Evolutionary conservation across 2,113 vertebrate species (phyloP).

Genomic region (Lepisosteus osseus): DNA sequence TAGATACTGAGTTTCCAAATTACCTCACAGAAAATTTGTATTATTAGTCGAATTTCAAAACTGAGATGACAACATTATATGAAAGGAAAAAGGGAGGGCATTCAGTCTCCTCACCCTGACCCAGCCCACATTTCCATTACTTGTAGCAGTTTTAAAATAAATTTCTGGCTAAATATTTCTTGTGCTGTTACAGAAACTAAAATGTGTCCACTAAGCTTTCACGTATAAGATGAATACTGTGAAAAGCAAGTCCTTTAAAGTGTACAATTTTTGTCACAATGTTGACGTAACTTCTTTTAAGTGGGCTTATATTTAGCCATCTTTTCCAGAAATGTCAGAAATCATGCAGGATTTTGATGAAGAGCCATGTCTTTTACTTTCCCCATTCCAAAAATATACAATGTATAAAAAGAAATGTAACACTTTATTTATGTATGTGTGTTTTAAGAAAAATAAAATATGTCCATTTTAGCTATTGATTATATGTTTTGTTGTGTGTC

Average conservation of each 20-base stretch:
- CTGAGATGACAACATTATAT: too few relatives aligned
- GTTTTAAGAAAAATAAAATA: too few relatives aligned
- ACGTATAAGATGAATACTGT: too few relatives aligned
- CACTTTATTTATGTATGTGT: too few relatives aligned
- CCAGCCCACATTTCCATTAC: conserved; percentile 45
- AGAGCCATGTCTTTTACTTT: conserved; percentile 49
- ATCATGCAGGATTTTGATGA: conserved; percentile 58
- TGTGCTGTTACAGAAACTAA: too few relatives aligned
- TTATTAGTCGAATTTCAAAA: not conserved
- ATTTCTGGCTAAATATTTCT: not conserved
- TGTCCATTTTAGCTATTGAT: too few relatives aligned
- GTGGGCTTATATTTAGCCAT: conserved; percentile 17
- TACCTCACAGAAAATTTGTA: conserved; percentile 18
- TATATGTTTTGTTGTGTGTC: too few relatives aligned
- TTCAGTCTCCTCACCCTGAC: too few relatives aligned
- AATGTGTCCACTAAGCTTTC: too few relatives aligned
- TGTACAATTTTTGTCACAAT: not conserved
- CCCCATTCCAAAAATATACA: conserved; percentile 58
- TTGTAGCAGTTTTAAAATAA: conserved; percentile 31
- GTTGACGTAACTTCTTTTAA: conserved; percentile 45
- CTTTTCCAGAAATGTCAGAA: conserved; percentile 29
- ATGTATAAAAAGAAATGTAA: too few relatives aligned
- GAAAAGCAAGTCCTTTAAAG: too few relatives aligned
- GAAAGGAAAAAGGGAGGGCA: too few relatives aligned
- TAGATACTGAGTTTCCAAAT: conserved; percentile 50